Percentiles rank a stretch among this genome's conserved stretches.
These are phyloP conservation scores for Neomorphus geoffroyi DNA, from an alignment of 2,797 vertebrate genomes.

Conservation along the genomic window DNA sequence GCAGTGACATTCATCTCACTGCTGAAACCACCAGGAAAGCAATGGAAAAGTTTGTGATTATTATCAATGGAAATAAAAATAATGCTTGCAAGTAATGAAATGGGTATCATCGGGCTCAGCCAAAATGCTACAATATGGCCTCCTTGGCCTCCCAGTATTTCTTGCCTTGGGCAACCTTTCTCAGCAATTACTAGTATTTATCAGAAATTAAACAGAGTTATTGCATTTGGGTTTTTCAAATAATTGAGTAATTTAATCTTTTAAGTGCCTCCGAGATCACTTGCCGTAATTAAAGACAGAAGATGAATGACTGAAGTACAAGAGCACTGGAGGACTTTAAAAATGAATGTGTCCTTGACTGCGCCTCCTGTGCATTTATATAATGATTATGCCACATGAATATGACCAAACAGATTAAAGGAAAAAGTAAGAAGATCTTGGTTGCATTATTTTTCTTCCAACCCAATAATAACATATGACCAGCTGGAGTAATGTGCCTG, in stretches of 20 bases:
- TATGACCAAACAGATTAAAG: slow-evolving; percentile 46
- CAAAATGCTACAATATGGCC: background rate
- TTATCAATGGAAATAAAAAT: background rate
- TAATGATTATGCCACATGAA: slow-evolving; percentile 28
- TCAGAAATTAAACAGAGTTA: slow-evolving; percentile 54
- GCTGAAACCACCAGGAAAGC: background rate
- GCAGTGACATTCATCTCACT: background rate
- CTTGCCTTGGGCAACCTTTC: slow-evolving; percentile 31
- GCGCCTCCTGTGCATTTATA: slow-evolving; percentile 17
- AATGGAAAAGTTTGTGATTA: background rate
- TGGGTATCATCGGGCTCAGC: background rate
- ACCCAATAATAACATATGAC: background rate
- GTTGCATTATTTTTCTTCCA: slow-evolving; percentile 7
- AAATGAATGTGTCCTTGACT: slow-evolving; percentile 51
- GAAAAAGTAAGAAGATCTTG: slow-evolving; percentile 16
- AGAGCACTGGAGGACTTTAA: slow-evolving; percentile 27
- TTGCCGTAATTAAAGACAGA: slow-evolving; percentile 63
- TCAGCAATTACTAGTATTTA: slow-evolving; percentile 40
- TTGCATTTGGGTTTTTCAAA: slow-evolving; percentile 45
- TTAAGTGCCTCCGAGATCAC: slow-evolving; percentile 61
- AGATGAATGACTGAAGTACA: slow-evolving; percentile 48
- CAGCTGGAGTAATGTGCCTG: background rate
- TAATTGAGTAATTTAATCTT: slow-evolving; percentile 67
- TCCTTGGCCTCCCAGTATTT: background rate
- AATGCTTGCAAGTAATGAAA: background rate